Evolutionary conservation across 1,140 invertebrate genomes (phyloP), one percentile per base, ranked within the genome.

Genomic region (Apis cerana): DNA sequence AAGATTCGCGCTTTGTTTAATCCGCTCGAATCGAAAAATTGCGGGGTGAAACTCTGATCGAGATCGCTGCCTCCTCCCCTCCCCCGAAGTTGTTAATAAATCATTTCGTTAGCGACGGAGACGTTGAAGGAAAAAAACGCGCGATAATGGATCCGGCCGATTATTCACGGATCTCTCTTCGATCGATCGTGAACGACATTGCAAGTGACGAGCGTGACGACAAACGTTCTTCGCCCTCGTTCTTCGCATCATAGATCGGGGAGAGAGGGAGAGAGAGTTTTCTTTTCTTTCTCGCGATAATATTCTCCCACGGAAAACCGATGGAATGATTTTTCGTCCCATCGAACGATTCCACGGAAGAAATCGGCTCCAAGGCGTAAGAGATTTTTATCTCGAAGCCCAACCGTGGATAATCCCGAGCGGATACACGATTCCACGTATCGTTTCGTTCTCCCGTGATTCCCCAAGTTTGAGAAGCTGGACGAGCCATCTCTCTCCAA

Each of bases 131-230:
- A 80, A 67, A 85, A 80, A 67, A 70, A 85, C 83, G 75, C 72
- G 76, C 70, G 75, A 88, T 88, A 83, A 87, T 88, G 75, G 83
- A 88, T 88, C 33, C 79, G 86, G 62, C 69, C 70, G 85, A 88
- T 88, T 87, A 79, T 85, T 88, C 78, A 88, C 80, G 86, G 85
- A 64, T 78, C 71, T 85, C 79, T 56, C 65, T 68, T 84, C 87
- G 74, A 72, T 84, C 87, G 74, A 85, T 86, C 75, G 80, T 58
- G n/a, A 33, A 61, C 74, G 85, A 77, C 56, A 76, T 72, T 88
- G 86, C 87, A 64, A 88, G 84, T 78, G 87, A 88, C 87, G 83
- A 71, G 83, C 87, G 87, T 88, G 86, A 88, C 87, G 75, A 75
- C 67, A 43, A 82, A 48, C 71, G 4, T 43, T 43, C 33, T 7